Conservation (phyloP, 1,140 invertebrate genomes). For the Meteorus sp. region DNA sequence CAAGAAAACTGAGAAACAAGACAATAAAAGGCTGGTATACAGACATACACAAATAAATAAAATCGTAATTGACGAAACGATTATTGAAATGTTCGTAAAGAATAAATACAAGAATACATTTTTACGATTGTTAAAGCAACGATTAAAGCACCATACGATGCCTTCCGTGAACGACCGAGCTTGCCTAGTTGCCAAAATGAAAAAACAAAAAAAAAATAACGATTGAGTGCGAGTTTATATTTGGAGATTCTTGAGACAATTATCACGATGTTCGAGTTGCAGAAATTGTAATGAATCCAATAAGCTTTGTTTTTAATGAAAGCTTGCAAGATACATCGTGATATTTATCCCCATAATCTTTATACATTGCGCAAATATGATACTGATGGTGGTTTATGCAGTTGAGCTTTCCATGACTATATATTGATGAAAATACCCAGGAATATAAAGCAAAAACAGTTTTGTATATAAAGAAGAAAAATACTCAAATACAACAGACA, state of each 20-base stretch:
- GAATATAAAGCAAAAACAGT: conserved; percentile 24
- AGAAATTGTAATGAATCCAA: conserved; percentile 15
- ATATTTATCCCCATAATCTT: conserved; percentile 23
- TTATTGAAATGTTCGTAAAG: conserved; percentile 47
- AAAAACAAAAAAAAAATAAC: conserved; percentile 19
- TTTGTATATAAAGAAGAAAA: conserved; percentile 30
- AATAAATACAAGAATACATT: conserved; percentile 20
- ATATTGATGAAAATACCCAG: conserved; percentile 20
- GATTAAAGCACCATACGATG: conserved; percentile 57
- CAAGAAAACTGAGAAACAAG: neutral
- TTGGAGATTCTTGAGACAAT: conserved; percentile 9
- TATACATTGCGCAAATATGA: conserved; percentile 37
- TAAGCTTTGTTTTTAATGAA: neutral
- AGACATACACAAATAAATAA: conserved; percentile 21
- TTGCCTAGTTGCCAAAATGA: conserved; percentile 53
- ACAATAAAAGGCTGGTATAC: neutral
- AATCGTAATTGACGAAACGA: conserved; percentile 48
- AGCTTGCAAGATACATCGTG: conserved; percentile 27
- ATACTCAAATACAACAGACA: conserved; percentile 54
- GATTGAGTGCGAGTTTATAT: conserved; percentile 17
- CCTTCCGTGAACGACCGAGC: conserved; percentile 61
- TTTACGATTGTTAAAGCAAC: conserved; percentile 43
- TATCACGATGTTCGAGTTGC: conserved; percentile 28
- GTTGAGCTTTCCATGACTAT: conserved; percentile 56
- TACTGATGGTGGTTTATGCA: conserved; percentile 49